These are phyloP conservation scores for Odontophorus gujanensis DNA, from an alignment of 2,113 vertebrate species.

Conservation along the genomic window DNA sequence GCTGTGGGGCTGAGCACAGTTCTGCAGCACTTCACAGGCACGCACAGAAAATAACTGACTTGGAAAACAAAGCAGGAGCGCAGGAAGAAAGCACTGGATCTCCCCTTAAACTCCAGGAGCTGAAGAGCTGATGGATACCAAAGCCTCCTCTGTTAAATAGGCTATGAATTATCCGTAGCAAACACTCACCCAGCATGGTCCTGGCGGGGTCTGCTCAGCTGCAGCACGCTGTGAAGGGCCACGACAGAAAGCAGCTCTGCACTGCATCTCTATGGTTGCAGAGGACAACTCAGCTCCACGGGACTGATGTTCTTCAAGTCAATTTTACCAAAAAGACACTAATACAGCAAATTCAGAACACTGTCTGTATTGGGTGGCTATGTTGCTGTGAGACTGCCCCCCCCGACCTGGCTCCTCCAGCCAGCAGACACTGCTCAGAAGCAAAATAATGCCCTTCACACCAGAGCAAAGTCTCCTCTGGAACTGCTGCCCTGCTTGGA, in stretches of 20 bases:
- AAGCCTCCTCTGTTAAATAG: not conserved
- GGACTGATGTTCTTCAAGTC: not conserved
- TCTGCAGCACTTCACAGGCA: not conserved
- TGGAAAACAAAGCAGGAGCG: not conserved
- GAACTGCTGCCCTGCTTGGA: not conserved
- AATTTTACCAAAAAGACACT: not conserved
- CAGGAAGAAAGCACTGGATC: not conserved
- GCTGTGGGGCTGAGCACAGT: fast-evolving
- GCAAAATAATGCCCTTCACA: fast-evolving
- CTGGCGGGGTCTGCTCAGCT: not conserved
- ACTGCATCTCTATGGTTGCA: not conserved
- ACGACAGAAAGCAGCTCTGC: not conserved
- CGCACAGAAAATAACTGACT: not conserved
- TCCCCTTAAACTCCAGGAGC: not conserved
- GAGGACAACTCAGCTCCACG: not conserved
- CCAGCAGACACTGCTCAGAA: not conserved
- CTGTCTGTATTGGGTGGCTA: not conserved
- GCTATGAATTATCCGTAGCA: not conserved
- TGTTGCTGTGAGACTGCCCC: not conserved
- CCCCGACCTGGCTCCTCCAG: not conserved
- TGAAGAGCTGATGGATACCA: not conserved
- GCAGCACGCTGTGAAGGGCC: too few relatives aligned
- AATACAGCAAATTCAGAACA: not conserved
- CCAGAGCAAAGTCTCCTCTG: not conserved
- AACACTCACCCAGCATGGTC: not conserved